These are phyloP conservation scores for Ceriagrion tenellum DNA, from an alignment of 2,888 invertebrate species.

Conservation along the genomic window DNA sequence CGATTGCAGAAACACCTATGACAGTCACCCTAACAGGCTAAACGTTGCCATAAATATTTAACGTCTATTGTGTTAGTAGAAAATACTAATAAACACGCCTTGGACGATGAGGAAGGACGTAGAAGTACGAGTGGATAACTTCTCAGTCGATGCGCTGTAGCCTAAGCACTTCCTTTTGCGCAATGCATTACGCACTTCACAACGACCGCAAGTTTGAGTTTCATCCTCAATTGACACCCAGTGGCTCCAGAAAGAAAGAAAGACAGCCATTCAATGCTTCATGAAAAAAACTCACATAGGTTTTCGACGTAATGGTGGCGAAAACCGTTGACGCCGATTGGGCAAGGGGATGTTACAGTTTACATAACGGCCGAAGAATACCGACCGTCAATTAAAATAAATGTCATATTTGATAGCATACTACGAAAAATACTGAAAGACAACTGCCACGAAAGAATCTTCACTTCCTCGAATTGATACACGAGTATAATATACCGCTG, in stretches of 20 bases:
- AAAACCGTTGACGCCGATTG: too few relatives aligned
- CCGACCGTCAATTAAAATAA: too few relatives aligned
- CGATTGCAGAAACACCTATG: not conserved
- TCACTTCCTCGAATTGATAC: too few relatives aligned
- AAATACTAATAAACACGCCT: not conserved
- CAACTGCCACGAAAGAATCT: too few relatives aligned
- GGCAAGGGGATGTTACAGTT: too few relatives aligned
- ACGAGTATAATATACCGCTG: too few relatives aligned
- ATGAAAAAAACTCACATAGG: too few relatives aligned
- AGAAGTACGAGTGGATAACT: not conserved
- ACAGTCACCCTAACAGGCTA: not conserved
- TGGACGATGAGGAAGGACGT: not conserved
- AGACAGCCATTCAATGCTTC: not conserved
- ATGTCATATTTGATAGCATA: too few relatives aligned
- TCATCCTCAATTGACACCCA: not conserved
- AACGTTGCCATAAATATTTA: not conserved
- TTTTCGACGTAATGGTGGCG: too few relatives aligned
- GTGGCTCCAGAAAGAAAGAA: not conserved
- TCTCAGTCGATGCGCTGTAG: not conserved
- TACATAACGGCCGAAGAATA: too few relatives aligned
- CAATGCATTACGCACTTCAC: not conserved
- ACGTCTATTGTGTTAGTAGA: not conserved
- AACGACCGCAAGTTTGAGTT: not conserved
- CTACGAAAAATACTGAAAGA: too few relatives aligned
- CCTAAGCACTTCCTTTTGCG: not conserved